Conservation (phyloP, 2,797 vertebrate genomes). For the Notolabrus celidotus region DNA sequence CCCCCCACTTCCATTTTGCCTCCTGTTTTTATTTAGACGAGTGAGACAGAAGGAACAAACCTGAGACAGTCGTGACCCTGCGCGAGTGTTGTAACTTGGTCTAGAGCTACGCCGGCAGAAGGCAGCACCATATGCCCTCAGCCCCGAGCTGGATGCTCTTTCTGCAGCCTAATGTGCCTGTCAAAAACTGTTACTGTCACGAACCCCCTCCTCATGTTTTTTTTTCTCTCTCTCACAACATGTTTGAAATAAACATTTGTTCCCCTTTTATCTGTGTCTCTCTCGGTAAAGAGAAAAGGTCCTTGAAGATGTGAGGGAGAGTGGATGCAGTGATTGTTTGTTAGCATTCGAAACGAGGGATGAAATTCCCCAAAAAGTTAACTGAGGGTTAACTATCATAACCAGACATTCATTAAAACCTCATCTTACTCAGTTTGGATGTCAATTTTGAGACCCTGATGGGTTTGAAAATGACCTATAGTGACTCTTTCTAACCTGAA, state of each 20-base stretch:
- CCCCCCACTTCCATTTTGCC: slow-evolving; percentile 47
- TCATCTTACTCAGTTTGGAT: not conserved
- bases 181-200: slow-evolving; percentile 95
- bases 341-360: slow-evolving; percentile 15
- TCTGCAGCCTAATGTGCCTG: slow-evolving; percentile 95
- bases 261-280: slow-evolving; percentile 26
- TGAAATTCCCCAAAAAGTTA: slow-evolving; percentile 1
- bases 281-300: slow-evolving; percentile 56
- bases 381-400: not conserved
- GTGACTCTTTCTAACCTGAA: not conserved
- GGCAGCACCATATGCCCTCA: slow-evolving; percentile 93
- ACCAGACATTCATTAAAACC: not conserved
- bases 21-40: slow-evolving; percentile 85
- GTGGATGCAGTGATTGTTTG: slow-evolving; percentile 34
- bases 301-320: slow-evolving; percentile 52
- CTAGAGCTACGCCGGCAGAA: slow-evolving; percentile 91
- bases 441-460: slow-evolving; percentile 1
- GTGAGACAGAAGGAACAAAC: slow-evolving; percentile 85
- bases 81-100: slow-evolving; percentile 87
- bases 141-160: slow-evolving; percentile 94
- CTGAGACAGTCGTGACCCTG: slow-evolving; percentile 86
- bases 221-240: slow-evolving; percentile 69
- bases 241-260: slow-evolving; percentile 85
- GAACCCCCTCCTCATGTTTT: slow-evolving; percentile 68
- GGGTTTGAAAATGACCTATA: not conserved